Evolutionary conservation across 2,113 vertebrate genomes (phyloP).

Genomic region (Pleuronectes platessa): DNA sequence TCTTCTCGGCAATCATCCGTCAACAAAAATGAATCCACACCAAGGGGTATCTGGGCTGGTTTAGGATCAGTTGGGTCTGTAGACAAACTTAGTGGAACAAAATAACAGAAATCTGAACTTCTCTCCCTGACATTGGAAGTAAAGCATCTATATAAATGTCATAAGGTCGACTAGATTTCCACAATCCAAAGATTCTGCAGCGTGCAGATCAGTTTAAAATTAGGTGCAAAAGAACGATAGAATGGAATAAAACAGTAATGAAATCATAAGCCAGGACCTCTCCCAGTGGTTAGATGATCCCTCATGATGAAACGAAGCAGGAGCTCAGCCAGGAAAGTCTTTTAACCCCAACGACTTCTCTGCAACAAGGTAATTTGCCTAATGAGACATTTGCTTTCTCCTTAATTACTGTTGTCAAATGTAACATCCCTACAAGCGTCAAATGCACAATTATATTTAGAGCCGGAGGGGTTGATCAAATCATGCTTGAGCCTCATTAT

Average conservation of each 20-base stretch:
- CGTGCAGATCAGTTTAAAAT: background rate
- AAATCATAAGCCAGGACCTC: constrained; percentile 47
- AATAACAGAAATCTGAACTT: constrained; percentile 39
- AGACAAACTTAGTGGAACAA: constrained; percentile 43
- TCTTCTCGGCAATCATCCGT: constrained; percentile 63
- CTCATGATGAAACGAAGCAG: constrained; percentile 51
- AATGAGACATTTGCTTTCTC: constrained; percentile 67
- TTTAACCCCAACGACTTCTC: constrained; percentile 59
- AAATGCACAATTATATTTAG: constrained; percentile 57
- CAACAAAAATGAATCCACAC: constrained; percentile 73
- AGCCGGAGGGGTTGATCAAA: constrained; percentile 54
- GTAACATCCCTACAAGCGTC: constrained; percentile 42
- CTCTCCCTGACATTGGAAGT: background rate
- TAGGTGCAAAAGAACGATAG: background rate
- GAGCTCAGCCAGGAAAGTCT: constrained; percentile 52
- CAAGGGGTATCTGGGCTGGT: constrained; percentile 46
- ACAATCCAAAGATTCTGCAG: constrained; percentile 39
- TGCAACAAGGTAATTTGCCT: constrained; percentile 65
- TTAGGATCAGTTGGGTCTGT: constrained; percentile 56
- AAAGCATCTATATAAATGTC: constrained; percentile 9
- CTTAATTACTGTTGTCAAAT: constrained; percentile 61
- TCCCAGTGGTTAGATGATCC: constrained; percentile 49
- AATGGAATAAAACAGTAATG: constrained; percentile 57
- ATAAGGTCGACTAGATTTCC: constrained; percentile 37
- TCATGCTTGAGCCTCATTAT: constrained; percentile 47